These are phyloP conservation scores for Heliconius charithonia DNA, from an alignment of 2,888 invertebrate genomes.

Conservation along the genomic window DNA sequence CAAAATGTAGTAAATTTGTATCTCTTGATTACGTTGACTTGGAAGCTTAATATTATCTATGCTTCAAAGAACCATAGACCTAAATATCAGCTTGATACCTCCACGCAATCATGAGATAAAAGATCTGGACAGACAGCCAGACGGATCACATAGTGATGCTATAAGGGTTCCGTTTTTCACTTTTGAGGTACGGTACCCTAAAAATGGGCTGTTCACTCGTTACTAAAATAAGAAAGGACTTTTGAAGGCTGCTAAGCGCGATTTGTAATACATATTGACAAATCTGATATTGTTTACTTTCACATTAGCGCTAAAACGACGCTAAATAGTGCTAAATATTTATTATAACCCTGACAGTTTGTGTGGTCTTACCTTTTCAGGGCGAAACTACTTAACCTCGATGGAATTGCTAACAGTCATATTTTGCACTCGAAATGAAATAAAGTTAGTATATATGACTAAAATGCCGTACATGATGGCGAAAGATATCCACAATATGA, in stretches of 20 bases:
- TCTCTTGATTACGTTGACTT: no score
- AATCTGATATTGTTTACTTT: slow-evolving; percentile 19
- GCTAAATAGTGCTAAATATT: not conserved
- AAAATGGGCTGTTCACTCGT: slow-evolving; percentile 15
- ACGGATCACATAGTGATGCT: no score
- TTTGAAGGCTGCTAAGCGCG: slow-evolving; percentile 17
- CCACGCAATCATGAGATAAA: no score
- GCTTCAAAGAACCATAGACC: no score
- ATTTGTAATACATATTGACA: slow-evolving; percentile 23
- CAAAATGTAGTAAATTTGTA: no score
- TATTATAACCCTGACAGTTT: slow-evolving; percentile 9
- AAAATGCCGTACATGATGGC: not conserved
- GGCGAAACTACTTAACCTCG: slow-evolving; percentile 1
- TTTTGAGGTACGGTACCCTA: no score
- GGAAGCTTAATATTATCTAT: no score
- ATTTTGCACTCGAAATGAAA: not conserved
- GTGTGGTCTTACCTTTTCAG: slow-evolving; percentile 1
- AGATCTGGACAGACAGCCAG: no score
- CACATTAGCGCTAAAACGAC: slow-evolving; percentile 1
- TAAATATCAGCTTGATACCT: no score
- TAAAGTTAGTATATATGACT: not conserved
- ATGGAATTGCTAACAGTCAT: not conserved
- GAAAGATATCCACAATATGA: not conserved
- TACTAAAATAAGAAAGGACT: slow-evolving; percentile 23
- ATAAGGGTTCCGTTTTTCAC: no score